Evolutionary conservation across 2,888 invertebrate species (phyloP).

Genomic region (Drosophila phalerata): DNA sequence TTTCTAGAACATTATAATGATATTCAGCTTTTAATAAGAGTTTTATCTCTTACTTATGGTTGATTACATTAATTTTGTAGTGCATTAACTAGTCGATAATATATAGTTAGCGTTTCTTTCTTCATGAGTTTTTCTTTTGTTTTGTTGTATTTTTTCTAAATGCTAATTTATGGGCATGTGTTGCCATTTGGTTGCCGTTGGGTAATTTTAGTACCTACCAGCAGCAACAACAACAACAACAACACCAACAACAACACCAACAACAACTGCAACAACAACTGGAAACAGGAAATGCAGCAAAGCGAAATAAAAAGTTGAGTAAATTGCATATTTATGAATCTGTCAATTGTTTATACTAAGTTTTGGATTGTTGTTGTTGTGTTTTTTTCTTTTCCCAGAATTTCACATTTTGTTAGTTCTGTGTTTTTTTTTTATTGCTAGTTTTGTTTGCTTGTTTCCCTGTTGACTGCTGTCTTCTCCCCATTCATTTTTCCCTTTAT

Average conservation of each 20-base stretch:
- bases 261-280: conserved; percentile 42
- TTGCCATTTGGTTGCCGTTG: conserved; percentile 82
- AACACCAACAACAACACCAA: conserved; percentile 24
- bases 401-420: conserved; percentile 62
- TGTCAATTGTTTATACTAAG: conserved; percentile 81
- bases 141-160: conserved; percentile 69
- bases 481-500: background rate
- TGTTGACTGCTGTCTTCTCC: conserved; percentile 15
- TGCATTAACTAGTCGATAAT: conserved; percentile 10
- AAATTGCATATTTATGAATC: conserved; percentile 82
- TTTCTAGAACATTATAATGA: background rate
- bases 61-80: conserved; percentile 11
- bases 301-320: conserved; percentile 79
- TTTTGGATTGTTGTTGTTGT: conserved; percentile 25
- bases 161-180: conserved; percentile 82
- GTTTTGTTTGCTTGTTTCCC: conserved; percentile 48
- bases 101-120: conserved; percentile 17
- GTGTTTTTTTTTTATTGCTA: conserved; percentile 50
- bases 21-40: background rate
- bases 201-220: conserved; percentile 77
- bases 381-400: conserved; percentile 66
- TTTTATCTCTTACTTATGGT: background rate
- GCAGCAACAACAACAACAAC: conserved; percentile 30
- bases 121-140: conserved; percentile 44
- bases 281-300: conserved; percentile 80